These are phyloP conservation scores for Drosophila fungiperda DNA, from an alignment of 2,888 invertebrate species.

Conservation along the genomic window DNA sequence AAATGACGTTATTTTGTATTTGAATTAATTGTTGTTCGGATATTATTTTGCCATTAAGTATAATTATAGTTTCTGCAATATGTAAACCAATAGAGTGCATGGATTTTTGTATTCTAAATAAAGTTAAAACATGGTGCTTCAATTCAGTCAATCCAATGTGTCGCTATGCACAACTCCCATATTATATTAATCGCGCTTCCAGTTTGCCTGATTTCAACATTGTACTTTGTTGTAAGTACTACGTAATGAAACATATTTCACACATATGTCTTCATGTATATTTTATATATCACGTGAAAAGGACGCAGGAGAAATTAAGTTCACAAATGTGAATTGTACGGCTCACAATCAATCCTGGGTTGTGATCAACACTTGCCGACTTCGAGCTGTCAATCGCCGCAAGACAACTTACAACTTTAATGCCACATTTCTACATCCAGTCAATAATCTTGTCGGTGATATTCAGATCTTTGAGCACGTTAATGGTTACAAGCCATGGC, in stretches of 20 bases:
- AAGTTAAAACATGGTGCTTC: neutral
- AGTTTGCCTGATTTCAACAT: neutral
- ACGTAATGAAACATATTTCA: too few species aligned
- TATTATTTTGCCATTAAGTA: too few species aligned
- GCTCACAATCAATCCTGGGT: neutral
- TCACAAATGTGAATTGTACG: neutral
- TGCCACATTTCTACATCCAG: neutral
- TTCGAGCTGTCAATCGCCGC: neutral
- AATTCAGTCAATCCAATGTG: neutral
- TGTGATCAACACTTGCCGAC: neutral
- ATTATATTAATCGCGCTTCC: neutral
- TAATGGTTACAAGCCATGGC: slow-evolving; percentile 6
- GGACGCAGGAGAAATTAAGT: neutral
- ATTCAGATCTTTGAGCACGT: neutral
- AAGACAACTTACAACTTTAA: neutral
- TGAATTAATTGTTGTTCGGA: too few species aligned
- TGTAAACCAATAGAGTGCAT: neutral
- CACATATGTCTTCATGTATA: neutral
- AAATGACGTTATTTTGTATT: too few species aligned
- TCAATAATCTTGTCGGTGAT: neutral
- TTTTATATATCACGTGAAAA: neutral
- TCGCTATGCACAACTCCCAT: neutral
- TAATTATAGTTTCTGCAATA: neutral
- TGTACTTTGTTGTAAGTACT: neutral
- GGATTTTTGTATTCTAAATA: neutral